These are phyloP conservation scores for Stictocephala bisonia DNA, from an alignment of 2,888 invertebrate species.

Conservation along the genomic window DNA sequence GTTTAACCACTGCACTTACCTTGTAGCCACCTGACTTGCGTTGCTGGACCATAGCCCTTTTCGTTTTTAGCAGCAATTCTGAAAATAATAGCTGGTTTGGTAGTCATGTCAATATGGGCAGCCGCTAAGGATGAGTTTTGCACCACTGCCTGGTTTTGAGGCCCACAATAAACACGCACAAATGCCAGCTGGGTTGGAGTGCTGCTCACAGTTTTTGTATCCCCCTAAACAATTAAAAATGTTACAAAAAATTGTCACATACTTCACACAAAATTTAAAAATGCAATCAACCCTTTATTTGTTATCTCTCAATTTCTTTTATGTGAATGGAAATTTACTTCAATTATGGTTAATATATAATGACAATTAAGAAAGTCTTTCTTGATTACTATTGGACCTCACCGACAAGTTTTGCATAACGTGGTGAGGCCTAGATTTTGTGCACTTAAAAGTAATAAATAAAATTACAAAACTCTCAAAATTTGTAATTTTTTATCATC, in stretches of 20 bases:
- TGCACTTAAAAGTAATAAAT: too few species aligned
- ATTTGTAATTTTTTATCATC: too few species aligned
- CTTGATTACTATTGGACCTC: too few species aligned
- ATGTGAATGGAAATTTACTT: too few species aligned
- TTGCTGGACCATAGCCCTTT: conserved; percentile 99
- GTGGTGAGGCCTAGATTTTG: too few species aligned
- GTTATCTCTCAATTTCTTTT: too few species aligned
- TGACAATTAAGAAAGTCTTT: too few species aligned
- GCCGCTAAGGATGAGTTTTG: conserved; percentile 86
- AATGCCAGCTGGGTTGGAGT: conserved; percentile 79
- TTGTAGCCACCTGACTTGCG: conserved; percentile 89
- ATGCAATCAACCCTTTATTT: not conserved
- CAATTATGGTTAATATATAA: too few species aligned
- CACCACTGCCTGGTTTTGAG: conserved; percentile 92
- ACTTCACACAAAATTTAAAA: not conserved
- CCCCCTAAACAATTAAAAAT: conserved; percentile 17
- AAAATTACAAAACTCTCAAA: too few species aligned
- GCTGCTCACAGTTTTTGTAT: conserved; percentile 44
- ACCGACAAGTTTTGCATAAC: too few species aligned
- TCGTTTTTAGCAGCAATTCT: conserved; percentile 98
- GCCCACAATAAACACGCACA: conserved; percentile 96
- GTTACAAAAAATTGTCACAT: not conserved
- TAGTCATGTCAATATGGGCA: conserved; percentile 94
- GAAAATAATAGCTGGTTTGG: conserved; percentile 96
- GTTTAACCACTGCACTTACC: not conserved